These are phyloP conservation scores for Arrhopalites spinosus DNA, from an alignment of 2,888 invertebrate species.

Conservation along the genomic window DNA sequence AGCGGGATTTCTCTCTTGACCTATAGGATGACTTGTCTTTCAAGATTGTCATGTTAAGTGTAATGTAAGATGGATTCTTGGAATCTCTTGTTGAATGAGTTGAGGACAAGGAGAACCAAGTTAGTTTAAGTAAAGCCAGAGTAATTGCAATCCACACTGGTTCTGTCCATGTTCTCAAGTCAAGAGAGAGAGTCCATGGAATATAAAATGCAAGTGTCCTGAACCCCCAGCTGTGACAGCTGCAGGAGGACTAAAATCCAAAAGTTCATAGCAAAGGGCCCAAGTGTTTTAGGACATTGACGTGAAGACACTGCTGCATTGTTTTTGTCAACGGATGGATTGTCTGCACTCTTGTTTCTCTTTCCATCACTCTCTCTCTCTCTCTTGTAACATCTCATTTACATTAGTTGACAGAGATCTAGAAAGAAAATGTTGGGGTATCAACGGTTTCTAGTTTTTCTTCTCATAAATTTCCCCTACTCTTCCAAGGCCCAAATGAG, in stretches of 20 bases:
- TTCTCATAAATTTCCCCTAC: background rate
- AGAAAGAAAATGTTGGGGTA: background rate
- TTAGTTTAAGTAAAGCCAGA: background rate
- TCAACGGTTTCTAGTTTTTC: background rate
- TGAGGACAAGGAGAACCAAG: constrained; percentile 1
- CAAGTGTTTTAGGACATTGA: constrained; percentile 13
- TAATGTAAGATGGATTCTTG: background rate
- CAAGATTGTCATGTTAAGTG: too few species aligned
- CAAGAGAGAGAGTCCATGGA: background rate
- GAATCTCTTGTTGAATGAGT: background rate
- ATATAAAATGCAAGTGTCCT: constrained; percentile 28
- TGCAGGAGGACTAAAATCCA: constrained; percentile 3
- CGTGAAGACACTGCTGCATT: constrained; percentile 28
- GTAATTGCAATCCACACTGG: too few species aligned
- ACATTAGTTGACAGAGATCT: constrained; percentile 1
- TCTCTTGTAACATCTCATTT: background rate
- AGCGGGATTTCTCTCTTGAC: too few species aligned
- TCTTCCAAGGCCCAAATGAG: background rate
- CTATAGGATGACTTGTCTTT: too few species aligned
- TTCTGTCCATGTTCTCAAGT: background rate
- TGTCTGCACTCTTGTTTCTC: constrained; percentile 6
- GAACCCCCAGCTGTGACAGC: constrained; percentile 35
- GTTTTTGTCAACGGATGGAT: constrained; percentile 25
- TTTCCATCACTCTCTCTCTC: background rate
- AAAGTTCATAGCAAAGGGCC: background rate